Evolutionary conservation across 1,140 invertebrate species (phyloP).

Genomic region (Nasonia longicornis): DNA sequence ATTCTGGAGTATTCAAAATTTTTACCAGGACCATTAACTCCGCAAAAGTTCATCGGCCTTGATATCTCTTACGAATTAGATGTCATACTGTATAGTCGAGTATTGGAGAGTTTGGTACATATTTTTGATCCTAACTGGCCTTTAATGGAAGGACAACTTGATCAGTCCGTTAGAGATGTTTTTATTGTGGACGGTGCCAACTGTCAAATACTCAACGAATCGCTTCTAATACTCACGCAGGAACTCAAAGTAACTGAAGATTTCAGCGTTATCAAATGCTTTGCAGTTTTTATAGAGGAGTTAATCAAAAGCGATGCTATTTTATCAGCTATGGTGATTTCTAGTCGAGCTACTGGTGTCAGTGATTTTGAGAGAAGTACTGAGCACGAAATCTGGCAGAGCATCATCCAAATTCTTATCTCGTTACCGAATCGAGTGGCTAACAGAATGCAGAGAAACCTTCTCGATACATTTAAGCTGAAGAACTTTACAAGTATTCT

Average conservation of each 20-base stretch:
- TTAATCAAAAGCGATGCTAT: slow-evolving; percentile 73
- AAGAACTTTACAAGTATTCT: slow-evolving; percentile 74
- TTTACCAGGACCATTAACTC: slow-evolving; percentile 75
- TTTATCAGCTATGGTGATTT: slow-evolving; percentile 67
- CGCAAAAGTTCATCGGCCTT: slow-evolving; percentile 71
- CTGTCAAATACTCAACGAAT: slow-evolving; percentile 68
- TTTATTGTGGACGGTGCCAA: slow-evolving; percentile 70
- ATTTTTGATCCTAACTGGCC: slow-evolving; percentile 72
- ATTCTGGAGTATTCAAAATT: slow-evolving; percentile 56
- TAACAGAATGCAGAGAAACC: slow-evolving; percentile 72
- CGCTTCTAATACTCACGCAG: slow-evolving; percentile 65
- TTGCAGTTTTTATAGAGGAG: slow-evolving; percentile 66
- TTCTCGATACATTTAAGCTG: slow-evolving; percentile 72
- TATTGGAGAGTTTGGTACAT: slow-evolving; percentile 66
- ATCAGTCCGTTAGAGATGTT: slow-evolving; percentile 60
- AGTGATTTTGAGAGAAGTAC: slow-evolving; percentile 51
- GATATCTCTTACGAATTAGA: slow-evolving; percentile 64
- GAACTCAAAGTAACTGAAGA: slow-evolving; percentile 67
- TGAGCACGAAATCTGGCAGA: slow-evolving; percentile 66
- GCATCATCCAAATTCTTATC: slow-evolving; percentile 73
- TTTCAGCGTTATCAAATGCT: slow-evolving; percentile 52
- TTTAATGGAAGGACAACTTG: slow-evolving; percentile 57
- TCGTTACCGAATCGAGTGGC: slow-evolving; percentile 77
- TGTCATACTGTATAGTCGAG: slow-evolving; percentile 60
- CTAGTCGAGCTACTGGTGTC: slow-evolving; percentile 49